Evolutionary conservation across 1,140 invertebrate genomes (phyloP).

Genomic region (Euborellia annulipes): DNA sequence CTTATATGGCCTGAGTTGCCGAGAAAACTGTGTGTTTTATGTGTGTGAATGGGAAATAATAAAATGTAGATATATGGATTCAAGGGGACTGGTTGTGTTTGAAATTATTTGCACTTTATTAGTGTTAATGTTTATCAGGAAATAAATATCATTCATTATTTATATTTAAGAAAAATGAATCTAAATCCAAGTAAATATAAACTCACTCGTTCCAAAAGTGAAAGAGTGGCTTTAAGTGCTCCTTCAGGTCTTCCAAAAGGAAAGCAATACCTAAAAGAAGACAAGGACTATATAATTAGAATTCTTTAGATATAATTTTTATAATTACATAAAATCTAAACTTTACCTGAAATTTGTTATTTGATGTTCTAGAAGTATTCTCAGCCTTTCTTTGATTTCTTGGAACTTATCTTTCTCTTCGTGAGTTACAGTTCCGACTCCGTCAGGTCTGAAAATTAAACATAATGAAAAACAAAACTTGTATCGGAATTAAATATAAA

Average conservation of each 20-base stretch:
- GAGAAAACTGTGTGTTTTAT: too few relatives aligned
- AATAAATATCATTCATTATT: too few relatives aligned
- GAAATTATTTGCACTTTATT: too few relatives aligned
- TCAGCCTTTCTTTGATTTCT: slow-evolving; percentile 88
- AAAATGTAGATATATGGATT: too few relatives aligned
- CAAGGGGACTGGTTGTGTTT: too few relatives aligned
- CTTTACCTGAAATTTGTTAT: slow-evolving; percentile 92
- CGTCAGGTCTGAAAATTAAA: slow-evolving; percentile 66
- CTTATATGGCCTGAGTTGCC: too few relatives aligned
- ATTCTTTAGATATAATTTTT: too few relatives aligned
- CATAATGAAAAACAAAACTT: slow-evolving; percentile 3
- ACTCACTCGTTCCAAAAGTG: slow-evolving; percentile 77
- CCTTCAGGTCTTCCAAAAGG: slow-evolving; percentile 98
- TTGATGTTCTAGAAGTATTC: slow-evolving; percentile 88
- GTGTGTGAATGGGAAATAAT: too few relatives aligned
- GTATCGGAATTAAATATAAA: slow-evolving; percentile 1
- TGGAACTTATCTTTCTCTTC: slow-evolving; percentile 98
- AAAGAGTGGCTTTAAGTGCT: slow-evolving; percentile 88
- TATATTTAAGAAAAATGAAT: too few relatives aligned
- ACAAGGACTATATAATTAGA: slow-evolving; percentile 1
- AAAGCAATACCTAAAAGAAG: slow-evolving; percentile 70
- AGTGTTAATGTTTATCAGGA: too few relatives aligned
- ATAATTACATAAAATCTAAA: too few relatives aligned
- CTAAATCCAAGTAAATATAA: background rate
- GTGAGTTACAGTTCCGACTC: slow-evolving; percentile 91